These are phyloP conservation scores for Lemur catta DNA, from an alignment of 2,797 vertebrate species.

Conservation along the genomic window DNA sequence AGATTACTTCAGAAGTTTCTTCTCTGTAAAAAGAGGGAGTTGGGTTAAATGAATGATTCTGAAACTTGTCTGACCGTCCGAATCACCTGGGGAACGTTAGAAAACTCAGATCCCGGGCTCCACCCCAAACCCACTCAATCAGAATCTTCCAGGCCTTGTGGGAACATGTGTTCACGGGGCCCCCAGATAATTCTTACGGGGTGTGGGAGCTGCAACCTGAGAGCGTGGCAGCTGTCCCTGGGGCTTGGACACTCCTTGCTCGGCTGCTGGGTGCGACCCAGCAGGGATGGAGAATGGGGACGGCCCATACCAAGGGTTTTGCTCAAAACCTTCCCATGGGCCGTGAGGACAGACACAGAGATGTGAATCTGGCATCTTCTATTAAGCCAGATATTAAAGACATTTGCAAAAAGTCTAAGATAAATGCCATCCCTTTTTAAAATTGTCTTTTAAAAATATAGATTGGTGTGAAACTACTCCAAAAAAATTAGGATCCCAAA, in stretches of 20 bases:
- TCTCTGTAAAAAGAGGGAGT: background rate
- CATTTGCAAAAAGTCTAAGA: background rate
- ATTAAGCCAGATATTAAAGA: background rate
- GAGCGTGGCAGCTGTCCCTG: background rate
- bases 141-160: background rate
- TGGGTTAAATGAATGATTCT: background rate
- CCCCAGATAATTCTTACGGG: background rate
- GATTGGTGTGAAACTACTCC: background rate
- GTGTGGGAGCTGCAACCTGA: background rate
- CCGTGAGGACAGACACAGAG: background rate
- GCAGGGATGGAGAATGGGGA: background rate
- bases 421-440: background rate
- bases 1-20: background rate
- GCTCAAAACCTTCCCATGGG: background rate
- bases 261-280: background rate
- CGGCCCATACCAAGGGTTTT: background rate
- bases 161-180: background rate
- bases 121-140: rapidly evolving
- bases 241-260: background rate
- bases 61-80: background rate
- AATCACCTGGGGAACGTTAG: background rate
- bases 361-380: background rate
- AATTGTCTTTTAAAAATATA: background rate
- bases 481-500: background rate
- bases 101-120: background rate